These are phyloP conservation scores for Rhea pennata DNA, from an alignment of 2,113 vertebrate genomes.

Conservation along the genomic window DNA sequence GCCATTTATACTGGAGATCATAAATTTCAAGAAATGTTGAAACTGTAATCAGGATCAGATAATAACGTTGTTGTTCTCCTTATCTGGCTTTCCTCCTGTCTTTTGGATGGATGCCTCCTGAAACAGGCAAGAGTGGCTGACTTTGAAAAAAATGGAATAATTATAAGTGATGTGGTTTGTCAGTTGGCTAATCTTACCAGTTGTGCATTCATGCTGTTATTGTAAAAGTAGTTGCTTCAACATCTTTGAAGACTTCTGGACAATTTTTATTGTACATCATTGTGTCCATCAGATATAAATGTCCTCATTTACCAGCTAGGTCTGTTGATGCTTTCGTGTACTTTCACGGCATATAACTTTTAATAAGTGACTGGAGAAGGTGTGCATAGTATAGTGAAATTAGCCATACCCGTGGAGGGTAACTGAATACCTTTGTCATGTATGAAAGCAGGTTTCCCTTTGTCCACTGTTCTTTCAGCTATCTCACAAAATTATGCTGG, in stretches of 20 bases:
- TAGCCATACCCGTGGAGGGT: background rate
- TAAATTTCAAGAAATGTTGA: background rate
- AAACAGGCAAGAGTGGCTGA: background rate
- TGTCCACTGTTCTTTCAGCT: background rate
- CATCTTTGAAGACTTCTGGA: background rate
- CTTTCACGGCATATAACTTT: background rate
- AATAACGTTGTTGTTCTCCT: background rate
- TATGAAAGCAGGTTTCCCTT: constrained; percentile 23
- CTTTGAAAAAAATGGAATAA: rapidly evolving
- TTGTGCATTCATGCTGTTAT: background rate
- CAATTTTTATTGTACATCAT: background rate
- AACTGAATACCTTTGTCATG: background rate
- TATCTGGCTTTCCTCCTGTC: background rate
- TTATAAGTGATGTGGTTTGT: background rate
- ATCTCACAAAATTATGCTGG: constrained; percentile 37
- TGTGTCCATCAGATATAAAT: background rate
- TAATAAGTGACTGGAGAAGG: background rate
- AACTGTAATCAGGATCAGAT: background rate
- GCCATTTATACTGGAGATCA: background rate
- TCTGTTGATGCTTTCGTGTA: background rate
- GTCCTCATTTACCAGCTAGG: background rate
- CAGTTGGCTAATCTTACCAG: background rate
- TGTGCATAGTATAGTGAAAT: background rate
- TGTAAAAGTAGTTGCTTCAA: background rate
- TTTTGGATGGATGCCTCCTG: background rate